Evolutionary conservation across 2,888 invertebrate species (phyloP), one percentile per base, ranked within the genome.

Genomic region (Epistrophe grossulariae): DNA sequence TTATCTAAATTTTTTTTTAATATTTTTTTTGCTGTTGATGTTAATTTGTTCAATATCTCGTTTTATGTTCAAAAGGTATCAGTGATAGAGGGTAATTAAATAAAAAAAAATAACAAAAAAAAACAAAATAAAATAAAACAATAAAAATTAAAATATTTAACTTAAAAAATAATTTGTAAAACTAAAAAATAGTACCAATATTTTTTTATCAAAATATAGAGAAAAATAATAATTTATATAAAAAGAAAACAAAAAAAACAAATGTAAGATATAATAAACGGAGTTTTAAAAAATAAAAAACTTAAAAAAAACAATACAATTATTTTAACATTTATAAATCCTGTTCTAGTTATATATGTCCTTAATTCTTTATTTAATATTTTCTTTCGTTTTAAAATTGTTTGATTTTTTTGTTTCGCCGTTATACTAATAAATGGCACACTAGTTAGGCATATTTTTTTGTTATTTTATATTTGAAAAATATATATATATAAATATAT

Each of bases 201-300:
- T 81, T 81, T 81, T 80, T 81, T 76, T 81, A 81, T 76, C 62
- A 71, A 71, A 60, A 64, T 40, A 35, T 68, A 60, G 60, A 76
- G 45, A 70, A 48, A 31, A 70, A 70, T 40, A 62, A 50, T 28
- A 31, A 66, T 9, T 45, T 50, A 66, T 48, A 64, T 24, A 45
- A 60, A 64, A 64, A 35, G 8, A 45, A 15, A 24, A 59, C 24
- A 43, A n/a, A 38, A 31, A 3, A 1, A 60, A 71, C n/a, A 68
- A 70, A 55, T 62, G 76, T 70, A 81, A 81, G 55, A 64, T 64
- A 76, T 45, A 28, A 43, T 45, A 52, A 52, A 68, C 28, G 7
- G 19, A 24, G 45, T 64, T 50, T 73, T 15, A 57, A 45, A 52
- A 52, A 55, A 31, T 35, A 57, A 9, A n/a, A 57, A 57, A 7